Percentiles rank a stretch among this genome's conserved stretches.
These are phyloP conservation scores for Temnothorax unifasciatus DNA, from an alignment of 2,888 invertebrate genomes.

Conservation along the genomic window DNA sequence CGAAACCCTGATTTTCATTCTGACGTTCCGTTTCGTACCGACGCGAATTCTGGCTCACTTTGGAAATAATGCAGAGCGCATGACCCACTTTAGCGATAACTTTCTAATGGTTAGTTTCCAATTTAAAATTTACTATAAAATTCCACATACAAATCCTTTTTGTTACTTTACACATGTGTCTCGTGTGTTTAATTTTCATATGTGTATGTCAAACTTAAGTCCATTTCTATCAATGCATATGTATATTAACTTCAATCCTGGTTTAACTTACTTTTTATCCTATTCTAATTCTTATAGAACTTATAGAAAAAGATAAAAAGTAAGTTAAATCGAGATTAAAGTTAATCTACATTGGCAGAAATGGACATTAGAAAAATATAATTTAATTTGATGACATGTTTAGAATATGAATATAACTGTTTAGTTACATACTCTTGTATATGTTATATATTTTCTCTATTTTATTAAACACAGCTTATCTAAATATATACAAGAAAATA, in stretches of 20 bases:
- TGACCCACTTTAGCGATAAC: constrained; percentile 12
- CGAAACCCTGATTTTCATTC: constrained; percentile 42
- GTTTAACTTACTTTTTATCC: too few species aligned
- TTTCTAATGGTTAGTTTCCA: neutral
- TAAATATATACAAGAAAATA: neutral
- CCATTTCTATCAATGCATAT: too few species aligned
- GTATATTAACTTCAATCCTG: too few species aligned
- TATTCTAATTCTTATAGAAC: too few species aligned
- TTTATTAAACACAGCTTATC: constrained; percentile 5
- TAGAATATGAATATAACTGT: neutral
- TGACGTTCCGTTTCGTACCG: neutral
- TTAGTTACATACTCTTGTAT: neutral
- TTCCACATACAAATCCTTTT: neutral
- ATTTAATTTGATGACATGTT: constrained; percentile 1
- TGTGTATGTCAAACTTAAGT: neutral
- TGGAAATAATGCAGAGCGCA: constrained; percentile 11
- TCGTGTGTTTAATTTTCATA: neutral
- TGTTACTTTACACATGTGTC: neutral
- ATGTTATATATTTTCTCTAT: neutral
- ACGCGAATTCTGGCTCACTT: neutral
- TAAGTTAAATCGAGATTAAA: too few species aligned
- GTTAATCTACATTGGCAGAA: too few species aligned
- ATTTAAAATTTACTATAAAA: neutral
- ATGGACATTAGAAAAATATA: neutral
- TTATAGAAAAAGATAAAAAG: too few species aligned